Percentiles rank a stretch among this genome's conserved stretches.
phyloP scores from a whole-genome alignment of 2,113 vertebrate species.

The Menura novaehollandiae region DNA sequence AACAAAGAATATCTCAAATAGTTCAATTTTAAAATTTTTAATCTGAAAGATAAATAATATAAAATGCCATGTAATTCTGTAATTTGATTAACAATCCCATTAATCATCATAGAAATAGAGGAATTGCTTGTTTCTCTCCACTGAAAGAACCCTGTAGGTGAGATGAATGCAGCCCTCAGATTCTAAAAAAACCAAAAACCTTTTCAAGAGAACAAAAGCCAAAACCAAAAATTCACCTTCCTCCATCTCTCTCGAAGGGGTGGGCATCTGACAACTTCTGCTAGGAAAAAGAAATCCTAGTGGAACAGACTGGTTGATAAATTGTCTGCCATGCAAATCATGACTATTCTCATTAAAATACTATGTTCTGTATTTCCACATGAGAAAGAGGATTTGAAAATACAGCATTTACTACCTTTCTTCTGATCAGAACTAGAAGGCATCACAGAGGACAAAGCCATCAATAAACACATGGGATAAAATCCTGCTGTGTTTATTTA shows the following conservation, averaged over 20 bases:
- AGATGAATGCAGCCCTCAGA: not conserved
- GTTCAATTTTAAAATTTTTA: not conserved
- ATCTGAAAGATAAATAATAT: not conserved
- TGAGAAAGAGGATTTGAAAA: not conserved
- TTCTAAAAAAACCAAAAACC: not conserved
- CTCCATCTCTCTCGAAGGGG: not conserved
- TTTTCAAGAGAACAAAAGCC: not conserved
- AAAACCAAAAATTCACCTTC: not conserved
- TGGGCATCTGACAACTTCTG: not conserved
- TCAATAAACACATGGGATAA: not conserved
- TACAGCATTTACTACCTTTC: not conserved
- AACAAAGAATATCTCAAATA: not conserved
- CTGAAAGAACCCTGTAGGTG: rapidly evolving
- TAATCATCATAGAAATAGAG: not conserved
- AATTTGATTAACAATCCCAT: not conserved
- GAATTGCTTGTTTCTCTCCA: not conserved
- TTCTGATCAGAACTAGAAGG: not conserved
- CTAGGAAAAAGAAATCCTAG: not conserved
- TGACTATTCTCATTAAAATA: not conserved
- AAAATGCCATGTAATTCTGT: not conserved
- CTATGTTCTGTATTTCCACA: not conserved
- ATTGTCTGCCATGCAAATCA: not conserved
- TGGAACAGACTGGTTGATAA: not conserved
- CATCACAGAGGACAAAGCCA: not conserved
- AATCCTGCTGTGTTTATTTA: not conserved